Base-by-base conservation (phyloP, 1,140 invertebrate species). In the Leptinotarsa texana region DNA sequence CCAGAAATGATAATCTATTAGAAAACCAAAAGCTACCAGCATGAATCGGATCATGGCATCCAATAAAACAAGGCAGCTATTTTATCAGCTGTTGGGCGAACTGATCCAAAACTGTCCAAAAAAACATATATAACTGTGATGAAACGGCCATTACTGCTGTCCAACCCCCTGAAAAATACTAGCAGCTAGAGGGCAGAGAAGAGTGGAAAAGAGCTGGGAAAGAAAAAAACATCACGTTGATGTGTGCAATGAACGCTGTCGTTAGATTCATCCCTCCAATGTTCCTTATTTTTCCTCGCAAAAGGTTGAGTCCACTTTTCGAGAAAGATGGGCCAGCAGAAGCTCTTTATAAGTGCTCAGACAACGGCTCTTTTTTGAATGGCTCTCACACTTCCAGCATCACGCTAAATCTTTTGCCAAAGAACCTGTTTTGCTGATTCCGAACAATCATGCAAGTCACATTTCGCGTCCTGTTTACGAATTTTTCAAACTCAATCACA, bases 41-140 rank as follows among this genome's bases (percentile, higher is more conserved):
- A 66, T 81, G 15, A 79, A 76, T 73, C 61, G 79, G 70, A 61
- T 74, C 22, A 80, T 69, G 49, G 75, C 71, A 69, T 82, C 80
- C 72, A 81, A 81, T 68, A 69, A 63, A 72, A 68, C 70, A 70
- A 75, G 62, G 18, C 22, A 69, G 17, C 11, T 74, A 61, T 82
- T 82, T 79, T 77, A 87, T 80, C 63, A 87, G 86, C 66, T 33
- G 47, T 13, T 1, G 24, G 47, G n/a, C 24, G 8, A 42, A 27
- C 33, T 75, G 51, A 21, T 73, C 65, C 70, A 74, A 74, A 68
- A 74, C 65, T 51, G 66, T 68, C 66, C 21, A 33, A 2, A 68
- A 68, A 68, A 48, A 68, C 27, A 68, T 68, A 21, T 76, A 75
- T 66, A 76, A 76, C 68, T 11, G 61, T 13, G 71, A 76, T 68